Evolutionary conservation across 2,797 vertebrate genomes (phyloP), one percentile per base, ranked within the genome.

Genomic region (Chaunax sp.): DNA sequence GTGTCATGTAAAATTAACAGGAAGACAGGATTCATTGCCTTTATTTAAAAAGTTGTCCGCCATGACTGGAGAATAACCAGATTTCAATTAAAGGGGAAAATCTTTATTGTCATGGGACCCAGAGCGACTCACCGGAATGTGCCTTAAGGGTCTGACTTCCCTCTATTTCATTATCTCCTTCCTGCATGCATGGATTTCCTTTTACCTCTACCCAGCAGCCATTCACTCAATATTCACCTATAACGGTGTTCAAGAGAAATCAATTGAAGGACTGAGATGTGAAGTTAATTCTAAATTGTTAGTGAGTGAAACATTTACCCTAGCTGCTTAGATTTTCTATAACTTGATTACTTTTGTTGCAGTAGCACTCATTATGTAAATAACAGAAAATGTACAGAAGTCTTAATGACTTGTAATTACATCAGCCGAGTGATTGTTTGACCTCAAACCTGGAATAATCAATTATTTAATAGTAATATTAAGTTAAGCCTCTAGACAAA

Each of bases 31-130:
- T 52, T 41, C 43, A 12, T 37, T 62, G 52, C 13, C 54, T 78
- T 82, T 66, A 78, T 85, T 88, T 84, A 69, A 83, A 78, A 75
- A 64, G 59, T 72, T 88, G 86, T 87, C 86, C 59, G 78, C 89
- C 85, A 80, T 50, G 70, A 67, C 71, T 14, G 5, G 50, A 75
- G 69, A 83, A 84, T 70, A 84, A 79, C 56, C 74, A 75, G 75
- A 87, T 89, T 92, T 93, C 90, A 93, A 91, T 93, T 92, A 91
- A 90, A 82, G 80, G 61, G 35, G 67, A 76, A 79, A 85, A 79
- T 92, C 76, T 81, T 82, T 87, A 92, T 89, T 85, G 70, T 86
- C 84, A 73, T 54, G 81, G 87, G 89, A 92, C 75, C 57, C 45
- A 56, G 64, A 82, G 72, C 23, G 22, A 81, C 80, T 75, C 72